phyloP scores from a whole-genome alignment of 2,113 vertebrate species.

The Saguinus imperator region DNA sequence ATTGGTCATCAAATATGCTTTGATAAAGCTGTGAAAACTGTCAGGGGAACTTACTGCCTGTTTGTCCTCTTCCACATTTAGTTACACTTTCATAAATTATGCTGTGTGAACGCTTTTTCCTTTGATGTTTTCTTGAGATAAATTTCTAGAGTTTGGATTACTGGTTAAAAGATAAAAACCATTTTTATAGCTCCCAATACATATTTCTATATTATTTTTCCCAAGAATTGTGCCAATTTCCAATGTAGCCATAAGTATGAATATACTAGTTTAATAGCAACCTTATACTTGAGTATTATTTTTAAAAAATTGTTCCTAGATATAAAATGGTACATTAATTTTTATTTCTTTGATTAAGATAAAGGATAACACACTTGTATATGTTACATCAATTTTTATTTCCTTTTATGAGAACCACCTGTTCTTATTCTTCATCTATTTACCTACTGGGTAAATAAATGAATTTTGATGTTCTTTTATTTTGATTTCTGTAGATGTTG shows the following conservation, averaged over 20 bases:
- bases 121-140: slow-evolving; percentile 25
- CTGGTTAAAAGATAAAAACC: neutral
- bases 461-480: slow-evolving; percentile 32
- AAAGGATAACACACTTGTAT: neutral
- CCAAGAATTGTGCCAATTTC: slow-evolving; percentile 19
- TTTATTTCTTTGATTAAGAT: slow-evolving; percentile 27
- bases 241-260: neutral
- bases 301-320: neutral
- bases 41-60: neutral
- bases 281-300: slow-evolving; percentile 24
- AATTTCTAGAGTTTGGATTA: slow-evolving; percentile 4
- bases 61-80: neutral
- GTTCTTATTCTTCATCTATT: slow-evolving; percentile 13
- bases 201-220: slow-evolving; percentile 12
- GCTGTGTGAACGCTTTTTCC: neutral
- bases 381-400: slow-evolving; percentile 19
- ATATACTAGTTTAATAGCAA: neutral
- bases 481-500: slow-evolving; percentile 48
- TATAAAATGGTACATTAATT: slow-evolving; percentile 3
- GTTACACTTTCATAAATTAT: neutral
- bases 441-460: neutral
- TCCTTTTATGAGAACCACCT: slow-evolving; percentile 33
- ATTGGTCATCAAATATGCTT: neutral
- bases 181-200: slow-evolving; percentile 16
- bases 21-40: slow-evolving; percentile 4